A percentile compares a stretch with the other conserved stretches of the same genome.
Conservation (phyloP, 2,888 invertebrate genomes). For the Notodonta ziczac region DNA sequence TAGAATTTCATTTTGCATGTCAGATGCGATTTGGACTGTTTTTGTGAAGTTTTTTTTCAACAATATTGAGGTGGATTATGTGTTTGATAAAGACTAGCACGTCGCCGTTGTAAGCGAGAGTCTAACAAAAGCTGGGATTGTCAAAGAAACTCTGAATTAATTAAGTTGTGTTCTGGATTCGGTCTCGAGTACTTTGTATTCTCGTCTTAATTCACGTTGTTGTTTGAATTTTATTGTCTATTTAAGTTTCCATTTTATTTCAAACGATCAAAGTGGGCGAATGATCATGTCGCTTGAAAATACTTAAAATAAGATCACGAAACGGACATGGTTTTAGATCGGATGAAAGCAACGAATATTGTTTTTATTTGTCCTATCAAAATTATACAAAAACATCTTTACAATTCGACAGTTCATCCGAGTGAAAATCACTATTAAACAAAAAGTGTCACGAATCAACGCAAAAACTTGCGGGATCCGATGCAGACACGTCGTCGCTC, state of each 20-base stretch:
- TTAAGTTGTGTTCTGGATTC: conserved; percentile 1
- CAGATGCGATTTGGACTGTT: conserved; percentile 32
- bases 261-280: too few relatives aligned
- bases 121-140: conserved; percentile 3
- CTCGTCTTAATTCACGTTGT: neutral
- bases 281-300: too few relatives aligned
- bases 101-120: neutral
- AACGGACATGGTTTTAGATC: too few relatives aligned
- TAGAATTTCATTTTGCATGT: conserved; percentile 34
- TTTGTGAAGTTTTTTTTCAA: neutral
- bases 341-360: too few relatives aligned
- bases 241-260: too few relatives aligned
- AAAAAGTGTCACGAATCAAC: neutral
- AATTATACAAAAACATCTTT: neutral
- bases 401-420: neutral
- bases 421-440: neutral
- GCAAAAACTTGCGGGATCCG: neutral
- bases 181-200: neutral
- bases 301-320: too few relatives aligned
- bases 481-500: conserved; percentile 10
- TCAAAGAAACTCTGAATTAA: conserved; percentile 4
- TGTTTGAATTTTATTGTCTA: neutral
- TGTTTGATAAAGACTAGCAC: neutral
- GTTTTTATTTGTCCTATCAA: too few relatives aligned
- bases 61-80: conserved; percentile 3